Conservation (phyloP, 2,113 vertebrate species). For the Bombycilla garrulus region DNA sequence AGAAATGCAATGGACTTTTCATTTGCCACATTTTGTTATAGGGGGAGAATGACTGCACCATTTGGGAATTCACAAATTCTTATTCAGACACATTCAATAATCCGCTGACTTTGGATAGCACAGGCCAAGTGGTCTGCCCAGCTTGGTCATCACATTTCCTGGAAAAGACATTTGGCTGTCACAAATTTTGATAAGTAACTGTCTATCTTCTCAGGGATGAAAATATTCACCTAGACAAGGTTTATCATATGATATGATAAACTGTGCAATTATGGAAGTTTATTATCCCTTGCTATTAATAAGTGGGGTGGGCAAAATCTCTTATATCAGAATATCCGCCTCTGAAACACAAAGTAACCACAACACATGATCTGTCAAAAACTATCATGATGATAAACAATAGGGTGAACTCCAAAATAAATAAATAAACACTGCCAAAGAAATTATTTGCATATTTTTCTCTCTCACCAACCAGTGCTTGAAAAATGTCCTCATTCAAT, state of each 20-base stretch:
- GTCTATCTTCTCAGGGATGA: neutral
- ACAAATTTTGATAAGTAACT: neutral
- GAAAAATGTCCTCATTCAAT: slow-evolving; percentile 68
- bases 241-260: slow-evolving; percentile 9
- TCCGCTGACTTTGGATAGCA: neutral
- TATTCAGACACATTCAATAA: neutral
- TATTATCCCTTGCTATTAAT: slow-evolving; percentile 36
- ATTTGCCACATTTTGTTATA: neutral
- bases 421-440: slow-evolving; percentile 65
- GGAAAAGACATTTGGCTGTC: neutral
- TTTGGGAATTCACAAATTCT: neutral
- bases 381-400: slow-evolving; percentile 58
- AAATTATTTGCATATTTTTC: slow-evolving; percentile 68
- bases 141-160: neutral
- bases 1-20: neutral
- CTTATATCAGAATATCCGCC: slow-evolving; percentile 11
- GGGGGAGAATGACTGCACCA: neutral
- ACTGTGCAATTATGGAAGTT: slow-evolving; percentile 23
- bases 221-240: slow-evolving; percentile 14
- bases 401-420: slow-evolving; percentile 59
- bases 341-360: slow-evolving; percentile 63
- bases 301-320: neutral
- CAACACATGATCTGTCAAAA: slow-evolving; percentile 59
- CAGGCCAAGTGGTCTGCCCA: neutral
- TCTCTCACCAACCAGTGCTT: slow-evolving; percentile 65